A percentile compares a stretch with the other conserved stretches of the same genome.
phyloP scores from a whole-genome alignment of 2,888 invertebrate species.

The Carcina quercana region DNA sequence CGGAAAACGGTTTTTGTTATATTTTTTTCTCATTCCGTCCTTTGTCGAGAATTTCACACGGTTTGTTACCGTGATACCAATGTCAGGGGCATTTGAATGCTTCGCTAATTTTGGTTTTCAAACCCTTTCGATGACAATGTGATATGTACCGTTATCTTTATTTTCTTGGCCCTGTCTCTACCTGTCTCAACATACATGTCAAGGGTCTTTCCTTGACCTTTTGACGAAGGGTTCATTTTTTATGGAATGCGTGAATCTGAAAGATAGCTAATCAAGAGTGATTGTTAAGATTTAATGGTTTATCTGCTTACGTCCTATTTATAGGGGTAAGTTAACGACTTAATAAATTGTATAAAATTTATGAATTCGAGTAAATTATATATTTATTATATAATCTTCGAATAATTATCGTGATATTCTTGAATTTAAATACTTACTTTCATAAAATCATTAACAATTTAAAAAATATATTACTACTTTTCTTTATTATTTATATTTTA shows the following conservation, averaged over 20 bases:
- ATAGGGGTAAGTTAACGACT: too few species aligned
- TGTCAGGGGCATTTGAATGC: constrained; percentile 61
- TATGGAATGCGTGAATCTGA: constrained; percentile 37
- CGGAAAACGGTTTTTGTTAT: constrained; percentile 22
- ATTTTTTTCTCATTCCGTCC: constrained; percentile 23
- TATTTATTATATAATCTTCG: too few species aligned
- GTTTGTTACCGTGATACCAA: constrained; percentile 47
- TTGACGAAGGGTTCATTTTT: constrained; percentile 43
- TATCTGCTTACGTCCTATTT: constrained; percentile 11
- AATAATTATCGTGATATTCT: too few species aligned
- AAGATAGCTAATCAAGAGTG: constrained; percentile 38
- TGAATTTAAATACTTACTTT: too few species aligned
- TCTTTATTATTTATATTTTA: too few species aligned
- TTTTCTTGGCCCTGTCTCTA: constrained; percentile 39
- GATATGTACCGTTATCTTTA: constrained; percentile 42
- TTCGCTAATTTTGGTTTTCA: constrained; percentile 57
- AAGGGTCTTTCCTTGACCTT: constrained; percentile 59
- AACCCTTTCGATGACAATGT: constrained; percentile 53
- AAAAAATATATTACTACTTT: too few species aligned
- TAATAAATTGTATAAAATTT: too few species aligned
- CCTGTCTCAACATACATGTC: constrained; percentile 47
- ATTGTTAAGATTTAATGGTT: constrained; percentile 23
- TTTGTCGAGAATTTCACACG: constrained; percentile 66
- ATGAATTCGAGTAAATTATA: too few species aligned
- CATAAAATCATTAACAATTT: too few species aligned